Percentiles rank a stretch among this genome's conserved stretches.
phyloP scores from a whole-genome alignment of 2,888 invertebrate genomes.

The Orgyia antiqua region DNA sequence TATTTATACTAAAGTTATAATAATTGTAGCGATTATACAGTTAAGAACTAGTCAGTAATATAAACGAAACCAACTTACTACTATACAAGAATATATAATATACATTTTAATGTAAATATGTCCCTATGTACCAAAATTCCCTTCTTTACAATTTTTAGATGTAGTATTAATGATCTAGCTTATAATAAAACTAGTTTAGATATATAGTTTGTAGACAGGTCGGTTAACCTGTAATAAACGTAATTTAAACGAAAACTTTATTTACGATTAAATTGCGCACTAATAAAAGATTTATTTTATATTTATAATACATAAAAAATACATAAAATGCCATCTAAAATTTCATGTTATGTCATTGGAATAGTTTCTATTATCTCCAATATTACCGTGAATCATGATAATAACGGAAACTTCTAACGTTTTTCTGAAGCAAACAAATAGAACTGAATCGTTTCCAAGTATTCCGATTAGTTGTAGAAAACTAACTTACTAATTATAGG shows the following conservation, averaged over 20 bases:
- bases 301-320: too few species aligned
- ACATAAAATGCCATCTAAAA: too few species aligned
- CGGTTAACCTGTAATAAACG: constrained; percentile 16
- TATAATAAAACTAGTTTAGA: constrained; percentile 13
- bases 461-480: too few species aligned
- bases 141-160: constrained; percentile 75
- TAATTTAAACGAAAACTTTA: constrained; percentile 29
- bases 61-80: constrained; percentile 64
- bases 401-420: too few species aligned
- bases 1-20: constrained; percentile 71
- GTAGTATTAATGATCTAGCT: constrained; percentile 37
- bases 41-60: constrained; percentile 43
- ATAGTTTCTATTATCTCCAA: too few species aligned
- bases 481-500: too few species aligned
- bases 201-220: constrained; percentile 8
- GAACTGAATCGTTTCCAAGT: too few species aligned
- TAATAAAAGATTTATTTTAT: constrained; percentile 11
- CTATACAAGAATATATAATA: constrained; percentile 67
- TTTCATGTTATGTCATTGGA: too few species aligned
- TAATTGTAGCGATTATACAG: constrained; percentile 56
- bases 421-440: too few species aligned
- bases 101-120: constrained; percentile 62
- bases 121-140: constrained; percentile 72
- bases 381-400: too few species aligned
- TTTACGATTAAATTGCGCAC: constrained; percentile 72